Conservation (phyloP, 2,797 vertebrate genomes). For the Cyprinodon diabolis region DNA sequence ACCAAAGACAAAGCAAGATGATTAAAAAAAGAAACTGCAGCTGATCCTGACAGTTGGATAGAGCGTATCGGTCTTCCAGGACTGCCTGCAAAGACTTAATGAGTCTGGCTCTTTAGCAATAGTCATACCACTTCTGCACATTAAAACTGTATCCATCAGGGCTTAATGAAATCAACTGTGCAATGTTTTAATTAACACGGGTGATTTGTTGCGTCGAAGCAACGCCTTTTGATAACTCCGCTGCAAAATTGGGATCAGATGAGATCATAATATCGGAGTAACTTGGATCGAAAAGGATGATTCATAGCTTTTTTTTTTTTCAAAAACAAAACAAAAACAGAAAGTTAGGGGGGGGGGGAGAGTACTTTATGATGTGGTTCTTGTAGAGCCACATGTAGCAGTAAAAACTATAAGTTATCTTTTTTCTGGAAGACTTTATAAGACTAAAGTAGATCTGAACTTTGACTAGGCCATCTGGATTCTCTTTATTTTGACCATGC, state of each 20-base stretch:
- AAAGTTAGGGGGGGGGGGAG: too few relatives aligned
- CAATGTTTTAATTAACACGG: constrained; percentile 7
- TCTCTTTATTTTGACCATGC: not conserved
- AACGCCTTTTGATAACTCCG: not conserved
- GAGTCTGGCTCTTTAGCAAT: constrained; percentile 15
- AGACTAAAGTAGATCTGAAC: not conserved
- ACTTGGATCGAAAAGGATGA: not conserved
- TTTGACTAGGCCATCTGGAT: not conserved
- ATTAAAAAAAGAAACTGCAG: constrained; percentile 7
- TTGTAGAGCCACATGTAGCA: too few relatives aligned
- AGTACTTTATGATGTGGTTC: too few relatives aligned
- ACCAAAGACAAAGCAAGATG: not conserved
- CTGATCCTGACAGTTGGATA: not conserved
- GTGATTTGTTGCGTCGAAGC: constrained; percentile 8
- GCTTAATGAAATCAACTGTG: constrained; percentile 12
- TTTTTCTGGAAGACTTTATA: not conserved
- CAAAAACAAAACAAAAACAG: too few relatives aligned
- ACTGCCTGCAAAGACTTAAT: constrained; percentile 9
- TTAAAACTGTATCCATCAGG: constrained; percentile 3
- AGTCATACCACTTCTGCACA: constrained; percentile 2
- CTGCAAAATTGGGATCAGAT: not conserved
- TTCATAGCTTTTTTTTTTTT: not conserved
- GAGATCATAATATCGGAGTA: not conserved
- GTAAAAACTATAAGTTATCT: not conserved
- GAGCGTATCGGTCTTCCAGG: not conserved